These are phyloP conservation scores for Cairina moschata DNA, from an alignment of 2,113 vertebrate species.

Conservation along the genomic window DNA sequence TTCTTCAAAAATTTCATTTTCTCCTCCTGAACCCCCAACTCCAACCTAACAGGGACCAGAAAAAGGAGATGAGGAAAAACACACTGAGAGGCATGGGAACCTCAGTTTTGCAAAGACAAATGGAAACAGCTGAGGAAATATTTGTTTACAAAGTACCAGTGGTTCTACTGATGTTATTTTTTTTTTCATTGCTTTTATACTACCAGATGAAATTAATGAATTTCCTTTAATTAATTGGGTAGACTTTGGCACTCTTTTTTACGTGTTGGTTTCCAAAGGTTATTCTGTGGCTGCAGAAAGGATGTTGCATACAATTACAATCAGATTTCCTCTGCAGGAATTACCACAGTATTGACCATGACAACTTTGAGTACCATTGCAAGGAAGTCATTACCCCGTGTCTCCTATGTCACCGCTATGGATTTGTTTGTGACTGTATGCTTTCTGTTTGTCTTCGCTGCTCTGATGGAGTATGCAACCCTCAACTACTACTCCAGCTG, in stretches of 20 bases:
- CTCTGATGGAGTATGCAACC: conserved; percentile 95
- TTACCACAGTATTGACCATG: conserved; percentile 97
- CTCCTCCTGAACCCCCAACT: background rate
- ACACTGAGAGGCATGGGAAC: background rate
- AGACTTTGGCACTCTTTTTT: background rate
- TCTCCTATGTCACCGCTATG: conserved; percentile 97
- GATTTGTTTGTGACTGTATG: conserved; percentile 97
- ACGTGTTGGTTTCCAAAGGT: background rate
- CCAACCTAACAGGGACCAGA: background rate
- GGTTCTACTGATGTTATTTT: background rate
- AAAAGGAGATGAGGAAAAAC: background rate
- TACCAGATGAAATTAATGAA: background rate
- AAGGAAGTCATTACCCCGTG: conserved; percentile 91
- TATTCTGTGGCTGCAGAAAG: background rate
- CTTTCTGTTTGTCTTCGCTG: conserved; percentile 97
- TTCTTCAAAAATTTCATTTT: background rate
- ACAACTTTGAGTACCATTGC: conserved; percentile 95
- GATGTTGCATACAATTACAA: background rate
- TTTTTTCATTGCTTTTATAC: background rate
- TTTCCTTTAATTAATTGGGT: background rate
- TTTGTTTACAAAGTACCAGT: background rate
- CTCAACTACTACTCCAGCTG: conserved; percentile 94
- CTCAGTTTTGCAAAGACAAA: background rate
- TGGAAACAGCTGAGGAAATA: background rate
- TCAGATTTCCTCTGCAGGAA: conserved; percentile 78